Evolutionary conservation across 2,888 invertebrate genomes (phyloP), one percentile per base, ranked within the genome.

Genomic region (Temnothorax unifasciatus): DNA sequence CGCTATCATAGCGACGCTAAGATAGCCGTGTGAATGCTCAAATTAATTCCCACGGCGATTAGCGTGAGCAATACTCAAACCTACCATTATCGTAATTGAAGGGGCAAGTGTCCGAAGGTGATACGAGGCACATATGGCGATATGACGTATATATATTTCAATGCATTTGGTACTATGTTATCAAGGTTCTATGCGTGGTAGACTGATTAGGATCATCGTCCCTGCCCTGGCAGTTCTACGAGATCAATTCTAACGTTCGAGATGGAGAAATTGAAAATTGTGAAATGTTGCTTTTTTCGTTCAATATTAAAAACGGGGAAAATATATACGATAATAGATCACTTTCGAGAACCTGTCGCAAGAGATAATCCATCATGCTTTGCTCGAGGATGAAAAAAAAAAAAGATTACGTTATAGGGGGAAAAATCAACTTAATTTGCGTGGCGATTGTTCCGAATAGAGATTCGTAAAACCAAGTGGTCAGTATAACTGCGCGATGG

Each of bases 21-120:
- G 79, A 52, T 64, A 52, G 50, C 6, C 52, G 25, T 71, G 71
- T 38, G 71, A 71, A 59, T 38, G 59, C 38, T 54, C 6, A 38
- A 71, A 59, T 81, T 79, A 71, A 71, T 79, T 71, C 18, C 71
- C 59, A 18, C 38, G 59, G 47, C 34, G 57, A 81, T 79, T 79
- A 79, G 47, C 6, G 38, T 15, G 71, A 59, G 71, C 47, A 47
- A 71, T 59, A 44, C 38, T 59, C 57, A 47, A 79, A 71, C 21
- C 71, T 6, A 21, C 71, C 21, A 57, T 79, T 44, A 47, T 59
- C 59, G 34, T 79, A 79, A 79, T 79, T 59, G 79, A 59, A 47
- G 71, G 34, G 79, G 21, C 71, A 47, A 47, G 34, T 18, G 47
- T 25, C 59, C 38, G 54, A 57, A 69, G 79, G 8, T 59, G 59